Percentiles rank a stretch among this genome's conserved stretches.
Evolutionary conservation across 2,113 vertebrate species (phyloP).

Genomic region (Sebastes schlegelii): DNA sequence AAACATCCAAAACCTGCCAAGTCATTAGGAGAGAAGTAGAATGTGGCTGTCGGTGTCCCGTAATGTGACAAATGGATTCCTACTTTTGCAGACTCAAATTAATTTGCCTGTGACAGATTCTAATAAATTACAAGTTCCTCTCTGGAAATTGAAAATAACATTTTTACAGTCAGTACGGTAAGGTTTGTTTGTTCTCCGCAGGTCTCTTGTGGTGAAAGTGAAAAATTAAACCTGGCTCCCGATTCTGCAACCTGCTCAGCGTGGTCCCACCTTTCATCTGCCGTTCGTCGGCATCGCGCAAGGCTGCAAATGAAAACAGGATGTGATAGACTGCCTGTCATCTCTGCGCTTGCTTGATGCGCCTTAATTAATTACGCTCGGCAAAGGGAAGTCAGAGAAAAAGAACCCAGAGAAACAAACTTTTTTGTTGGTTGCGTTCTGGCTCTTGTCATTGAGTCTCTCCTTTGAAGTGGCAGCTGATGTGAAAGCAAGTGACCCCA

Average conservation of each 20-base stretch:
- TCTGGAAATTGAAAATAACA: slow-evolving; percentile 23
- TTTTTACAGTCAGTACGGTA: slow-evolving; percentile 1
- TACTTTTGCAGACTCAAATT: slow-evolving; percentile 21
- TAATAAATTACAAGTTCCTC: slow-evolving; percentile 33
- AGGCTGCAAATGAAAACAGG: slow-evolving; percentile 37
- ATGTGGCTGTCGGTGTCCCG: not conserved
- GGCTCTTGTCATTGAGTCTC: not conserved
- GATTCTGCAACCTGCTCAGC: slow-evolving; percentile 25
- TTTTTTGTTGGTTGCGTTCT: slow-evolving; percentile 15
- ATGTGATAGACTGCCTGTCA: slow-evolving; percentile 64
- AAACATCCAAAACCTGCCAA: slow-evolving; percentile 23
- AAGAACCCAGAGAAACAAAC: slow-evolving; percentile 11
- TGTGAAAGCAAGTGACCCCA: slow-evolving; percentile 49
- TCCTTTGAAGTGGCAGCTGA: slow-evolving; percentile 45
- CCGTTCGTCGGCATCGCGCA: not conserved
- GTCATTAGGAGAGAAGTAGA: slow-evolving; percentile 7
- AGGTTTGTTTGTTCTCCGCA: slow-evolving; percentile 40
- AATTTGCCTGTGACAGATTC: slow-evolving; percentile 28
- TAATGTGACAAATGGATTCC: slow-evolving; percentile 24
- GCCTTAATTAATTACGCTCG: slow-evolving; percentile 67
- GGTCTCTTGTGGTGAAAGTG: slow-evolving; percentile 30
- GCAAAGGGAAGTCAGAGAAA: slow-evolving; percentile 33
- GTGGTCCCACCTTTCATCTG: slow-evolving; percentile 47
- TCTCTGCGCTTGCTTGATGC: slow-evolving; percentile 29
- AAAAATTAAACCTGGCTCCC: slow-evolving; percentile 38